phyloP scores from a whole-genome alignment of 37 sponge, comb jelly and placozoan genomes.

The Diacarnus erythraeanus region DNA sequence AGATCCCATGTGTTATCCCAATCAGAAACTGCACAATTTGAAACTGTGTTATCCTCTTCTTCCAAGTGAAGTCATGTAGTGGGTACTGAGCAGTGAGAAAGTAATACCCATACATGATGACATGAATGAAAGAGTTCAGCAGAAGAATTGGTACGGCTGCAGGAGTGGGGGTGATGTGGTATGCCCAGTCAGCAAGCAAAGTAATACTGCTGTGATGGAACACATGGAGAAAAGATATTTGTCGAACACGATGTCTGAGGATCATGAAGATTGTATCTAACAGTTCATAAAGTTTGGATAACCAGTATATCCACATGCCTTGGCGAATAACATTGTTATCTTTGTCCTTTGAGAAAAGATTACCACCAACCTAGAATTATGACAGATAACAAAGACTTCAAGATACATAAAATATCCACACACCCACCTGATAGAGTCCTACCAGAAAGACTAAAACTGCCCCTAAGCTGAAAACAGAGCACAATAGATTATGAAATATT shows the following conservation, averaged over 20 bases:
- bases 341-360: slow-evolving; percentile 20
- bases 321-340: slow-evolving; percentile 16
- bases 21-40: slow-evolving; percentile 87
- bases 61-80: slow-evolving; percentile 52
- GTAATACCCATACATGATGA: slow-evolving; percentile 93
- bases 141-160: slow-evolving; percentile 31
- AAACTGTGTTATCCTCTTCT: slow-evolving; percentile 74
- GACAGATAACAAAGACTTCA: too few species aligned
- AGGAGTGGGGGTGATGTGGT: slow-evolving; percentile 42
- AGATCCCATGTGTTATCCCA: slow-evolving; percentile 21
- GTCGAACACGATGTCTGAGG: slow-evolving; percentile 70
- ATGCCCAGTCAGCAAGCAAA: slow-evolving; percentile 68
- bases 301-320: slow-evolving; percentile 70
- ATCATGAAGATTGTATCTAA: slow-evolving; percentile 90
- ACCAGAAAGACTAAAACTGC: slow-evolving; percentile 16
- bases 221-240: slow-evolving; percentile 91
- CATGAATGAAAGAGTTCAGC: slow-evolving; percentile 83
- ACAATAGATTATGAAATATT: slow-evolving; percentile 68
- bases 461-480: slow-evolving; percentile 39
- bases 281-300: slow-evolving; percentile 82
- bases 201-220: slow-evolving; percentile 78
- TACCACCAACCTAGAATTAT: slow-evolving; percentile 1
- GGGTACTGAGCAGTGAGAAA: slow-evolving; percentile 70
- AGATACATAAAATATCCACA: too few species aligned
- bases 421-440: slow-evolving; percentile 32